phyloP scores from a whole-genome alignment of 2,888 invertebrate species.

The Acrocera orbiculus region DNA sequence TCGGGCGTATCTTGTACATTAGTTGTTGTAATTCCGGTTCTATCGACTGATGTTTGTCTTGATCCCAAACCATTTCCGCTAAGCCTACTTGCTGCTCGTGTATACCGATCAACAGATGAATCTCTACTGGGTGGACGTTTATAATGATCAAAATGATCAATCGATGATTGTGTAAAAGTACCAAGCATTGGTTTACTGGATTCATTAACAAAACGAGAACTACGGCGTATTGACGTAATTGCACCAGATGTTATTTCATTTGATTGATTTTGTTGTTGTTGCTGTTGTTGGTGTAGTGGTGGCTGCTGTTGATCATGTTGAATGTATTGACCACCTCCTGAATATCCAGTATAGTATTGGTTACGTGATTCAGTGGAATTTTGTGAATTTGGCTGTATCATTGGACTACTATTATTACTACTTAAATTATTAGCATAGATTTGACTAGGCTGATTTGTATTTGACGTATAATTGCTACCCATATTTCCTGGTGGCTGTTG shows the following conservation, averaged over 20 bases:
- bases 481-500: conserved; percentile 23
- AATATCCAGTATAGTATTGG: background rate
- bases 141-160: conserved; percentile 89
- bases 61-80: conserved; percentile 39
- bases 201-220: conserved; percentile 33
- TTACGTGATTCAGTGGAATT: too few species aligned
- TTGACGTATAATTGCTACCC: conserved; percentile 7
- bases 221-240: conserved; percentile 31
- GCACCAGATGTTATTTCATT: conserved; percentile 2
- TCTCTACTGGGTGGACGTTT: conserved; percentile 79
- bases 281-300: conserved; percentile 9
- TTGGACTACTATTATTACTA: conserved; percentile 4
- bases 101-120: conserved; percentile 67
- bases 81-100: conserved; percentile 46
- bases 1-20: conserved; percentile 17
- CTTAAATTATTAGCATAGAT: conserved; percentile 9
- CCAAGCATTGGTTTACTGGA: conserved; percentile 34
- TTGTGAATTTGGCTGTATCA: conserved; percentile 5
- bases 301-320: conserved; percentile 3
- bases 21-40: conserved; percentile 22
- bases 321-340: background rate
- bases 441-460: conserved; percentile 5
- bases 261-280: conserved; percentile 15
- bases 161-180: conserved; percentile 41
- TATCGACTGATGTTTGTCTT: conserved; percentile 63